phyloP scores from a whole-genome alignment of 2,888 invertebrate species.

The Cephus rjabovi region DNA sequence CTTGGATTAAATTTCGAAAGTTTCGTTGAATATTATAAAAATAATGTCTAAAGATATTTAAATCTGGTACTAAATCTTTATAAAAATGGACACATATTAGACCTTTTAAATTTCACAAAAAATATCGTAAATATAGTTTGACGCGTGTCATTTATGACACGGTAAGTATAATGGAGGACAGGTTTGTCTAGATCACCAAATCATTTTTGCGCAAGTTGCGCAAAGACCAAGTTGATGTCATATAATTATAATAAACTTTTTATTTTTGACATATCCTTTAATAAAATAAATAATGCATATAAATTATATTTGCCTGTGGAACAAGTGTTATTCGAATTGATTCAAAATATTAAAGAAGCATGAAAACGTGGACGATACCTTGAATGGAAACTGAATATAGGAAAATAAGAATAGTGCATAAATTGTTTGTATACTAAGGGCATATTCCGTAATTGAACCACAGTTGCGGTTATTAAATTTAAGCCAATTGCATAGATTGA shows the following conservation, averaged over 20 bases:
- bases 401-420: too few relatives aligned
- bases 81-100: neutral
- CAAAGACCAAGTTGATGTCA: neutral
- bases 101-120: neutral
- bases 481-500: too few relatives aligned
- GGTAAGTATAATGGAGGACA: neutral
- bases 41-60: neutral
- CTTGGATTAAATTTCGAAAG: neutral
- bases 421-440: too few relatives aligned
- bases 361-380: too few relatives aligned
- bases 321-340: too few relatives aligned
- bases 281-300: neutral
- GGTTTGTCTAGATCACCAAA: neutral
- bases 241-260: neutral
- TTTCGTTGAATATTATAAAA: neutral
- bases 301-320: too few relatives aligned
- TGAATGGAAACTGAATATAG: too few relatives aligned
- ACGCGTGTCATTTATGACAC: neutral
- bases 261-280: neutral
- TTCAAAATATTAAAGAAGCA: too few relatives aligned
- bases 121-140: neutral
- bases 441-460: too few relatives aligned
- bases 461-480: too few relatives aligned
- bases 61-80: neutral
- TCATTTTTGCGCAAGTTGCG: neutral